A percentile compares a stretch with the other conserved stretches of the same genome.
phyloP scores from a whole-genome alignment of 2,888 invertebrate species.

The Ophonus ardosiacus region DNA sequence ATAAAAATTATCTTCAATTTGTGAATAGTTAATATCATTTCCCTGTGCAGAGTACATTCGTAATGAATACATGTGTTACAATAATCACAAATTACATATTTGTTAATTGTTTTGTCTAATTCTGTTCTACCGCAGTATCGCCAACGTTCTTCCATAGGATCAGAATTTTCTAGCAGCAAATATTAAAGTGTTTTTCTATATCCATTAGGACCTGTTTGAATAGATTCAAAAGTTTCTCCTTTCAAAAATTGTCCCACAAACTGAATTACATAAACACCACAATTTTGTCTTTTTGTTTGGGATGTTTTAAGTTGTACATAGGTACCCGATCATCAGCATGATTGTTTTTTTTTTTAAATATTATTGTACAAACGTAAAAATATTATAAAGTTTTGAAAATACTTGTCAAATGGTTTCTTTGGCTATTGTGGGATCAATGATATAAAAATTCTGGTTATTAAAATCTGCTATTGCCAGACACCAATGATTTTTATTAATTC shows the following conservation, averaged over 20 bases:
- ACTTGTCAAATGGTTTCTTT: neutral
- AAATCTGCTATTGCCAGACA: neutral
- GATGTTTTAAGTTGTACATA: neutral
- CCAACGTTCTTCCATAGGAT: too few relatives aligned
- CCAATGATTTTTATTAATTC: neutral
- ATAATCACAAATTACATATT: too few relatives aligned
- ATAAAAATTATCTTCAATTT: too few relatives aligned
- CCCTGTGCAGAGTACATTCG: too few relatives aligned
- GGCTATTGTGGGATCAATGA: neutral
- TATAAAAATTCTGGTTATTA: neutral
- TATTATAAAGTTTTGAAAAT: neutral
- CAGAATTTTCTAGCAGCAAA: too few relatives aligned
- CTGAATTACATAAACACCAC: too few relatives aligned
- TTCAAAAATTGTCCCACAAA: neutral
- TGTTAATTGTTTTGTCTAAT: too few relatives aligned
- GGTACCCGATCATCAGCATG: neutral
- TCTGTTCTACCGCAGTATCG: too few relatives aligned
- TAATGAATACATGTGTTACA: too few relatives aligned
- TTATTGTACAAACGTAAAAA: neutral
- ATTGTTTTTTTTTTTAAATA: neutral
- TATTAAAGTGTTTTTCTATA: neutral
- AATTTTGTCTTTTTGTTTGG: neutral
- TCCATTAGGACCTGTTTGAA: neutral
- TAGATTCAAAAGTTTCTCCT: neutral
- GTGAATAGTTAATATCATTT: too few relatives aligned